Conservation (phyloP, 2,113 vertebrate species). For the Halichoerus grypus region DNA sequence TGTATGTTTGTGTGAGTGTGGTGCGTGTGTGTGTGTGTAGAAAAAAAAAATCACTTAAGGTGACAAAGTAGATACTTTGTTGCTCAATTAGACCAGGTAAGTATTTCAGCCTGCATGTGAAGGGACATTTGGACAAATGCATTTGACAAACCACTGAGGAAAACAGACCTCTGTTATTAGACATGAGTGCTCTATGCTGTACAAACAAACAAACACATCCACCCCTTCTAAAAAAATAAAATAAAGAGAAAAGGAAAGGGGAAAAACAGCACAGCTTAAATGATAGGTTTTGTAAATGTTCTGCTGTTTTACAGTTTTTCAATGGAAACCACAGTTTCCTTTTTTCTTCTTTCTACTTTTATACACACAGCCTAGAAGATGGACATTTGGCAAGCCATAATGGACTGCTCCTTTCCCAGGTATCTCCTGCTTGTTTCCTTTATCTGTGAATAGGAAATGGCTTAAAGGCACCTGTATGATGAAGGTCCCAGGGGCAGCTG, state of each 20-base stretch:
- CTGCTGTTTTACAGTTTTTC: constrained; percentile 82
- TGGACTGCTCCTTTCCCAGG: constrained; percentile 94
- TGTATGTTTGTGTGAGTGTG: not conserved
- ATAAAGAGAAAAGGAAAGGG: not conserved
- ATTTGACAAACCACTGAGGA: not conserved
- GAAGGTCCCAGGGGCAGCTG: constrained; percentile 93
- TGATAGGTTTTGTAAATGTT: constrained; percentile 78
- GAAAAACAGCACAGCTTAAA: constrained; percentile 43
- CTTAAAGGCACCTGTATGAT: constrained; percentile 94
- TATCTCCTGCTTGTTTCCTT: constrained; percentile 91
- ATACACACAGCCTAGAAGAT: constrained; percentile 85
- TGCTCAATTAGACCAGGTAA: constrained; percentile 18
- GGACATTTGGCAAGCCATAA: constrained; percentile 89
- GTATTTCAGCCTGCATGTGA: not conserved
- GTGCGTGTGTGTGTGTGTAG: not conserved
- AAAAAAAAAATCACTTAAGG: not conserved
- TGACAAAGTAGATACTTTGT: constrained; percentile 25
- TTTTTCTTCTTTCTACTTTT: constrained; percentile 87
- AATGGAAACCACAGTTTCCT: constrained; percentile 81
- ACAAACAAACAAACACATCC: not conserved
- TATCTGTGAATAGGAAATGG: constrained; percentile 93
- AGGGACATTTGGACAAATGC: not conserved
- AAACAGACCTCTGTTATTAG: constrained; percentile 40
- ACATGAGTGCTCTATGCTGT: not conserved
- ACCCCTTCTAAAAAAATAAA: not conserved